phyloP scores from a whole-genome alignment of 2,797 vertebrate species.

The Crenuchus spilurus region DNA sequence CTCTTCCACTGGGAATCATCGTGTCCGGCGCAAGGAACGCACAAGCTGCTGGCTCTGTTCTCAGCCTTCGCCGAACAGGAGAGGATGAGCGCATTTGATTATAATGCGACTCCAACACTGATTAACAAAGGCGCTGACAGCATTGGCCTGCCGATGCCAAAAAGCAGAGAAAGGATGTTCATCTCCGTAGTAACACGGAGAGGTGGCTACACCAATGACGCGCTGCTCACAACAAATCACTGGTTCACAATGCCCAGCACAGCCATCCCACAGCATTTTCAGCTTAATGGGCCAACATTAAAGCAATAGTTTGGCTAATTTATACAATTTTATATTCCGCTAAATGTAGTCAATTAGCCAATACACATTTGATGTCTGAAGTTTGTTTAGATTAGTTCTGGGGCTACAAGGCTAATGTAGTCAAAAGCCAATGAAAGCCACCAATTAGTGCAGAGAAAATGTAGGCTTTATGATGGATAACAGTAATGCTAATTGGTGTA shows the following conservation, averaged over 20 bases:
- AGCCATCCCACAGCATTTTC: neutral
- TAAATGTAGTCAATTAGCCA: too few relatives aligned
- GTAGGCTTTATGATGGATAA: too few relatives aligned
- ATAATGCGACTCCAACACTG: neutral
- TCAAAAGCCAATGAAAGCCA: too few relatives aligned
- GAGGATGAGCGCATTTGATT: neutral
- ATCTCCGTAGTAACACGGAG: slow-evolving; percentile 9
- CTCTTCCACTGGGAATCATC: neutral
- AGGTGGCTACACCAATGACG: neutral
- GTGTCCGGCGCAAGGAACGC: neutral
- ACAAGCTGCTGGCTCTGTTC: neutral
- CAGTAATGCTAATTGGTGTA: too few relatives aligned
- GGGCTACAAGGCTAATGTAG: too few relatives aligned
- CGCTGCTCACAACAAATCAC: neutral
- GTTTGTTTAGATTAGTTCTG: too few relatives aligned
- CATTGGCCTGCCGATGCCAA: neutral
- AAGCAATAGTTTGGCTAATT: too few relatives aligned
- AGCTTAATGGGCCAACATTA: neutral
- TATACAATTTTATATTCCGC: too few relatives aligned
- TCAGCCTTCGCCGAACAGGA: neutral
- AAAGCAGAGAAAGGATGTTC: neutral
- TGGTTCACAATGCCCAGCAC: neutral
- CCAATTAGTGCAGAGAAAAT: too few relatives aligned
- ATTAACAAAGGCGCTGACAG: slow-evolving; percentile 5
- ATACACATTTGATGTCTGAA: too few relatives aligned